Base-by-base conservation (phyloP, 2,888 invertebrate species). In the Euzetes globulus region DNA sequence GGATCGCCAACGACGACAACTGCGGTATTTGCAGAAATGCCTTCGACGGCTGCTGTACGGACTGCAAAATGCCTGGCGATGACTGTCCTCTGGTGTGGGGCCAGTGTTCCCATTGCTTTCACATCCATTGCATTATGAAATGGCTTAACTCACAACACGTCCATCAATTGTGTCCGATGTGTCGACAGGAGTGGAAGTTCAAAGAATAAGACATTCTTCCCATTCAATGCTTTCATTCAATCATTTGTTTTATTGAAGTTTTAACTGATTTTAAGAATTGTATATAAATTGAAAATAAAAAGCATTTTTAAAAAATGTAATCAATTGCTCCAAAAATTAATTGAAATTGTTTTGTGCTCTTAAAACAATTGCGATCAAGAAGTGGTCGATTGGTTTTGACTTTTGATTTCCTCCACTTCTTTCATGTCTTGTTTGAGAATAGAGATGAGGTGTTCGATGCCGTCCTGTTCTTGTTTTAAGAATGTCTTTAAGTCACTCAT, bases 1-100 rank as follows among this genome's bases (percentile, higher is more conserved):
- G 98, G 98, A 90, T 95, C 79, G 97, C 97, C 29, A 97, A 97
- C 84, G 98, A 98, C 86, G 98, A 99, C 83, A 97, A 94, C 82
- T 96, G 96, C 82, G 98, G 99, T 76, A 99, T 99, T 82, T 99
- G 99, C 85, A 91, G 98, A 77, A 94, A 97, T 92, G 91, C 97
- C 71, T 99, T 99, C 85, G 98, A 99, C 84, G 94, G 92, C 80
- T 96, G 96, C 82, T 98, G 97, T 82, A 94, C 96, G 1, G 97
- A 98, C 84, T 98, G 97, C 85, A 94, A 94, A 84, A 86, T 94
- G 78, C 97, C 97, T 27, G 97, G 97, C 72, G 97, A 98, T 86
- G 96, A 97, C 84, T 98, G 97, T 82, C 97, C 98, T 17, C 84
- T 98, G 87, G 97, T 97, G 79, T 97, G 96, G 94, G 98, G 99